Evolutionary conservation across 2,797 vertebrate species (phyloP).

Genomic region (Sparidentex hasta): DNA sequence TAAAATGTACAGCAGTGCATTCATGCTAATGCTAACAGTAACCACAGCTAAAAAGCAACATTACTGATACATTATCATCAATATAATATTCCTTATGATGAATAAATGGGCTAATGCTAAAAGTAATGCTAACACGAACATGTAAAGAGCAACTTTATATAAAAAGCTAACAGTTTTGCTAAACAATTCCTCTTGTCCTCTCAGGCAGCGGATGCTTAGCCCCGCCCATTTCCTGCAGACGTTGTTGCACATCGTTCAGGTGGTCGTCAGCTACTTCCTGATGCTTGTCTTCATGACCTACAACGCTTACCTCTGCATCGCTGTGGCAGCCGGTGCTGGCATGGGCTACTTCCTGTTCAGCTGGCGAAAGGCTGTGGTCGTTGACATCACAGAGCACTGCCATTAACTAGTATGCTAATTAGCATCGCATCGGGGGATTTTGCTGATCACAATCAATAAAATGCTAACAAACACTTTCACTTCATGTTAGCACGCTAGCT

Average conservation of each 20-base stretch:
- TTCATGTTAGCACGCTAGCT: constrained; percentile 14
- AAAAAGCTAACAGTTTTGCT: not conserved
- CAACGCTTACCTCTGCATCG: constrained; percentile 97
- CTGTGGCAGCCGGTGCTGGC: constrained; percentile 92
- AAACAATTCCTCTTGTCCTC: not conserved
- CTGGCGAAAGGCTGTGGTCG: constrained; percentile 97
- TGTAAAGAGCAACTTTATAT: not conserved
- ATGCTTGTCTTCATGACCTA: constrained; percentile 99
- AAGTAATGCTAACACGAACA: not conserved
- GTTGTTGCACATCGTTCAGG: constrained; percentile 93
- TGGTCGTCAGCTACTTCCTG: constrained; percentile 96
- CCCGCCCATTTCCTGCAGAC: constrained; percentile 94
- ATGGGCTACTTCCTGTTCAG: constrained; percentile 98
- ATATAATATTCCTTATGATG: not conserved
- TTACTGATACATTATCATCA: no score
- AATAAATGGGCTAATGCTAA: not conserved
- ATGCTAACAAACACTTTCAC: constrained; percentile 13
- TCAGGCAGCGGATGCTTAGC: constrained; percentile 96
- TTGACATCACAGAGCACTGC: constrained; percentile 98
- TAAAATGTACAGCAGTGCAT: no score
- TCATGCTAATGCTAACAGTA: no score
- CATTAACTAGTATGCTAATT: constrained; percentile 80
- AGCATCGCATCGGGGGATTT: not conserved
- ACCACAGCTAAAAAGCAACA: not conserved
- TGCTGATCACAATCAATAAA: constrained; percentile 44